Percentiles rank a stretch among this genome's conserved stretches.
phyloP scores from a whole-genome alignment of 2,888 invertebrate genomes.

The Dicyrtomina minuta region DNA sequence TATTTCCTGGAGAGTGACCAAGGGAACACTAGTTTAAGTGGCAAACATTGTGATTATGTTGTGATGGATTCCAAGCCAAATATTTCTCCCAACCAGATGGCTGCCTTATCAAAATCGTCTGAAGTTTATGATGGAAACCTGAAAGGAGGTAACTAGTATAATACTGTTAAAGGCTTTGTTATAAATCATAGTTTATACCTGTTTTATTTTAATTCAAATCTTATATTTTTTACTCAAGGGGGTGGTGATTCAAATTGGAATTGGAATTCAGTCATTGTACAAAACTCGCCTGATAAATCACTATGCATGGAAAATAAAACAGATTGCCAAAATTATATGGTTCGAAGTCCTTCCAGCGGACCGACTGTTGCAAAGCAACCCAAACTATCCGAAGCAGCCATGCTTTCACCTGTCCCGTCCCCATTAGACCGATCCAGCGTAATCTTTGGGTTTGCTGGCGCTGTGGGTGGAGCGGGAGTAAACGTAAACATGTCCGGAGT shows the following conservation, averaged over 20 bases:
- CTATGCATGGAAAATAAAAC: no score
- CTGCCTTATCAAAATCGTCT: background rate
- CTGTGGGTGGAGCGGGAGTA: no score
- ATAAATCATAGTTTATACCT: no score
- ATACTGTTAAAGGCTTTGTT: background rate
- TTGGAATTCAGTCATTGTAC: background rate
- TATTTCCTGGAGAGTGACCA: background rate
- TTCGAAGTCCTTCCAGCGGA: background rate
- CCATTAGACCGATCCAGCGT: no score
- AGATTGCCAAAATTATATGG: no score
- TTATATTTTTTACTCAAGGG: no score
- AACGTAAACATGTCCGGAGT: no score
- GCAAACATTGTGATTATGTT: background rate
- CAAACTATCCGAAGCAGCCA: background rate
- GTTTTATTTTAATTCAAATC: no score
- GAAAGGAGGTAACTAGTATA: slow-evolving; percentile 4
- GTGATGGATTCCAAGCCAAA: background rate
- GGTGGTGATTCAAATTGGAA: background rate
- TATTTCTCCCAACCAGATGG: background rate
- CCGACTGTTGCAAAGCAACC: background rate
- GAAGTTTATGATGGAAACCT: background rate
- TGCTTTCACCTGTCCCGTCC: no score
- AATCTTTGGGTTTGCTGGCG: no score
- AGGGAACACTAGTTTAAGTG: background rate
- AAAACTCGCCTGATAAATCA: no score